Evolutionary conservation across 2,113 vertebrate genomes (phyloP), one percentile per base, ranked within the genome.

Genomic region (Perca schrenkii): DNA sequence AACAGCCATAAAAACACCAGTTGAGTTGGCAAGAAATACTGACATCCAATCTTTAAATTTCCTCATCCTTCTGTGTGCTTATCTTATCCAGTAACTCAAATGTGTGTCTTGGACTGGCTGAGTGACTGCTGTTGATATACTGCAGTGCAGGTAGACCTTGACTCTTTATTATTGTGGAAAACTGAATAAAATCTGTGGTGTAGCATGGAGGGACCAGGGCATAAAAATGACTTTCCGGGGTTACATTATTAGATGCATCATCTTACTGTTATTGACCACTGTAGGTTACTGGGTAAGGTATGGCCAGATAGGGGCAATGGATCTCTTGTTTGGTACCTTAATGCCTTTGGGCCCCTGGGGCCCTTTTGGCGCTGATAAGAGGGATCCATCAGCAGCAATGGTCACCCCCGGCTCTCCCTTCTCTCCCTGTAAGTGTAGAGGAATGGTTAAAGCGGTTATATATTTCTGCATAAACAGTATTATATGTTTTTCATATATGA

Each of bases 401-500:
- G 96, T 92, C 63, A 95, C 88, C 1, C 97, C 98, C 0, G 98
- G 93, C 77, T 99, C 98, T 34, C 98, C 98, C 84, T 97, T 99
- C 88, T 97, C 97, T 17, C 98, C 98, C 98, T 99, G 78, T 75
- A 10, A 71, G 19, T 15, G 49, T 4, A 76, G 79, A 76, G 7
- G 40, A 57, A 66, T n/a, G 5, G 25, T 16, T 15, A 25, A 3
- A 8, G 40, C 2, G 10, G 10, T 10, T 58, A 16, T 15, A 58
- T 53, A 22, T 15, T 21, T 58, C 31, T 79, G 5, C 13, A 43
- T 50, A n/a, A 34, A 61, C 17, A 56, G 8, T n/a, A 17, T 53
- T 58, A 36, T 25, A 25, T 49, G 14, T 63, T 31, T 22, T n/a
- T n/a, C n/a, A n/a, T n/a, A n/a, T n/a, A n/a, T n/a, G 1, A 46